A percentile compares a stretch with the other conserved stretches of the same genome.
These are phyloP conservation scores for Zaprionus inermis DNA, from an alignment of 1,140 invertebrate genomes.

Conservation along the genomic window DNA sequence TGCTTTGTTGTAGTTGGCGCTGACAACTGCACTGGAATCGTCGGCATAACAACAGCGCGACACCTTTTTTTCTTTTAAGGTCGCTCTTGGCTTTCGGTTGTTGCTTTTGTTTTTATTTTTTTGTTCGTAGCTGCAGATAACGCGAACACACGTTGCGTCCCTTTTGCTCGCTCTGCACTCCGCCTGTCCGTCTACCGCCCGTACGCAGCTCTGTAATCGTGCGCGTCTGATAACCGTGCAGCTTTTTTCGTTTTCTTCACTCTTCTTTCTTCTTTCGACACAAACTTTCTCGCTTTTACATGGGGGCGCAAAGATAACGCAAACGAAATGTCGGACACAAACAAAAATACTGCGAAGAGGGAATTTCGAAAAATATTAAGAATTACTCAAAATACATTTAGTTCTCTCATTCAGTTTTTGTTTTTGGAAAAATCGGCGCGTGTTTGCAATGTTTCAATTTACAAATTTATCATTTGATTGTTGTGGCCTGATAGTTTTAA, in stretches of 20 bases:
- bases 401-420: neutral
- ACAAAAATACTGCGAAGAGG: slow-evolving; percentile 20
- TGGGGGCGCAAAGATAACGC: slow-evolving; percentile 29
- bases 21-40: slow-evolving; percentile 32
- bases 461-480: slow-evolving; percentile 36
- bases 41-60: slow-evolving; percentile 40
- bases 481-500: slow-evolving; percentile 9
- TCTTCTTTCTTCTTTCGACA: slow-evolving; percentile 11
- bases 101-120: slow-evolving; percentile 17
- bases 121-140: slow-evolving; percentile 46
- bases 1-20: slow-evolving; percentile 21
- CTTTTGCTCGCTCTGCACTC: slow-evolving; percentile 2
- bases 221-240: slow-evolving; percentile 35
- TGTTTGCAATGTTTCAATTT: slow-evolving; percentile 28
- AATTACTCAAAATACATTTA: too few species aligned
- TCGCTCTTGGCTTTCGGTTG: slow-evolving; percentile 29
- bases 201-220: slow-evolving; percentile 26
- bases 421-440: slow-evolving; percentile 8
- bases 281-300: slow-evolving; percentile 39
- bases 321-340: slow-evolving; percentile 15
- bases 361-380: slow-evolving; percentile 24
- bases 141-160: slow-evolving; percentile 37
- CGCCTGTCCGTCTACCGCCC: neutral
- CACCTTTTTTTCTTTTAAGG: slow-evolving; percentile 45
- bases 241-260: slow-evolving; percentile 19